Percentiles rank a stretch among this genome's conserved stretches.
Conservation (phyloP, 35 echinoderm and acorn worm species). For the Amphiura filiformis region DNA sequence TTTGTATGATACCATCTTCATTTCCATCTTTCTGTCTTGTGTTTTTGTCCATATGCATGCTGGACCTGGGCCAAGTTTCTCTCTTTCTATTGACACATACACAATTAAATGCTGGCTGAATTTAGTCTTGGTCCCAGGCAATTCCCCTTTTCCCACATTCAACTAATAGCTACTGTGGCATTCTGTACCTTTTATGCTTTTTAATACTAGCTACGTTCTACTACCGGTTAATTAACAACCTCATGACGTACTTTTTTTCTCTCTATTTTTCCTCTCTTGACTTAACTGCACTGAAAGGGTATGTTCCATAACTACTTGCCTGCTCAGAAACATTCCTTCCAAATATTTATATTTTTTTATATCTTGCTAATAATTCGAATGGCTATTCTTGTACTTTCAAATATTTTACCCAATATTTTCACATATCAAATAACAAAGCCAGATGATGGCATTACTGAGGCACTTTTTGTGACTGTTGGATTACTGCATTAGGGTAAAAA, state of each 20-base stretch:
- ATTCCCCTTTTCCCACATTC: not conserved
- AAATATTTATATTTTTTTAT: not conserved
- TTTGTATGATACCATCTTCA: constrained; percentile 3
- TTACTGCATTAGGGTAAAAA: not conserved
- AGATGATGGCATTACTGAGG: constrained; percentile 7
- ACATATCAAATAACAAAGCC: not conserved
- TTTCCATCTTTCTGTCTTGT: constrained; percentile 3
- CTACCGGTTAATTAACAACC: constrained; percentile 10
- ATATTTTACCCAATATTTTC: too few species aligned
- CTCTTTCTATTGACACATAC: not conserved
- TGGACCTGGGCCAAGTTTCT: constrained; percentile 7
- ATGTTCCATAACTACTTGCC: not conserved
- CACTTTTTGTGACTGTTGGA: not conserved
- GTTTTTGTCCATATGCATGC: constrained; percentile 9
- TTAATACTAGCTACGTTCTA: constrained; percentile 3
- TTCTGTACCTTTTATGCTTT: constrained; percentile 3
- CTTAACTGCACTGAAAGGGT: constrained; percentile 9
- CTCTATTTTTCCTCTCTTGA: not conserved
- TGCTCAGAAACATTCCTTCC: constrained; percentile 3
- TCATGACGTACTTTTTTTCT: not conserved
- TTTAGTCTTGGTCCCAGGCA: constrained; percentile 11
- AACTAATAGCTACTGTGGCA: not conserved
- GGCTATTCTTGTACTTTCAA: not conserved
- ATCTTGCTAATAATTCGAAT: not conserved
- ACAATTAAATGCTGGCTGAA: not conserved